Evolutionary conservation across 2,113 vertebrate genomes (phyloP).

Genomic region (Phocoena phocoena): DNA sequence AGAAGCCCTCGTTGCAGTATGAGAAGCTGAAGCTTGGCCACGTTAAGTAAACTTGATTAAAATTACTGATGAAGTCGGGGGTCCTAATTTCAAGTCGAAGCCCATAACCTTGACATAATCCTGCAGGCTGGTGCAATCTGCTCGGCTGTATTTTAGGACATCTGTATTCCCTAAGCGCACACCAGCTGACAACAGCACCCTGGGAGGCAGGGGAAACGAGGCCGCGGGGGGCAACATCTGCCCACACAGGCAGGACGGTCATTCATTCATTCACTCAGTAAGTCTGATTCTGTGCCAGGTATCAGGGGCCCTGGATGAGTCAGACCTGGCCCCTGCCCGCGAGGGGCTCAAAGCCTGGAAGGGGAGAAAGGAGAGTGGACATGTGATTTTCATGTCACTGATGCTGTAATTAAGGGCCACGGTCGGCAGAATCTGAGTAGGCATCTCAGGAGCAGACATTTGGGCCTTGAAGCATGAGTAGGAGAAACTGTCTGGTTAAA

Average conservation of each 20-base stretch:
- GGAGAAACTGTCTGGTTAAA: background rate
- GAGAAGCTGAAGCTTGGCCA: background rate
- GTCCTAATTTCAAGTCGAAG: background rate
- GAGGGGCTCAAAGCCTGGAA: background rate
- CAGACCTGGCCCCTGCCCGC: background rate
- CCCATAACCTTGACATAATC: background rate
- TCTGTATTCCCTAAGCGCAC: accelerated
- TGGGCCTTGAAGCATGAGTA: background rate
- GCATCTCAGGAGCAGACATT: background rate
- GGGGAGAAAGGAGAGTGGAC: background rate
- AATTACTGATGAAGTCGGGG: background rate
- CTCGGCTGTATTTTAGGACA: accelerated
- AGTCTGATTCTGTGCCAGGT: background rate
- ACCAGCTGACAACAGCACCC: background rate
- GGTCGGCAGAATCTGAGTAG: background rate
- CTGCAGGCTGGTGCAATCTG: background rate
- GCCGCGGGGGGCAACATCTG: background rate
- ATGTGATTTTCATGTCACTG: background rate
- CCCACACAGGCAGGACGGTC: background rate
- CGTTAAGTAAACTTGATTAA: too few relatives aligned
- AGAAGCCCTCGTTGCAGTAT: background rate
- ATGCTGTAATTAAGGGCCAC: background rate
- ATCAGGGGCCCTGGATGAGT: background rate
- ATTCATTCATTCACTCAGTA: background rate
- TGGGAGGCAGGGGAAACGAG: background rate